phyloP scores from a whole-genome alignment of 2,888 invertebrate genomes.

The Drosophila incognita region DNA sequence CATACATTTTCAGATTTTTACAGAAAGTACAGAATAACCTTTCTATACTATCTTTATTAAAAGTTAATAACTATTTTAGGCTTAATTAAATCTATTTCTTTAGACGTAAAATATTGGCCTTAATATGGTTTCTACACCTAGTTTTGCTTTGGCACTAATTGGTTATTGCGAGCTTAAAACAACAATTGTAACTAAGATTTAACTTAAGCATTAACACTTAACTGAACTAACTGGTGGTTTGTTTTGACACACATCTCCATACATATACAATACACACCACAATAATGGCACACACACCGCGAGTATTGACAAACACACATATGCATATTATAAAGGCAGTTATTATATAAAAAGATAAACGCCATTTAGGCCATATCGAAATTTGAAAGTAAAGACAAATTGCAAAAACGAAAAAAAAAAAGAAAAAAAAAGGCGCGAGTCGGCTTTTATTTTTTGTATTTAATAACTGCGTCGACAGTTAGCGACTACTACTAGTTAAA shows the following conservation, averaged over 20 bases:
- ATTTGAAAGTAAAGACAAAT: constrained; percentile 61
- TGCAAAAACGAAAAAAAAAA: constrained; percentile 30
- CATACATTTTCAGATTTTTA: constrained; percentile 18
- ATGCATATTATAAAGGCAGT: constrained; percentile 39
- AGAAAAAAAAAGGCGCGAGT: constrained; percentile 24
- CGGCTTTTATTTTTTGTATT: constrained; percentile 42
- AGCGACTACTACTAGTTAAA: constrained; percentile 34
- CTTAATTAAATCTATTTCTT: neutral
- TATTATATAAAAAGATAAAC: constrained; percentile 62
- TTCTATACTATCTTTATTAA: too few relatives aligned
- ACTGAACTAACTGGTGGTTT: constrained; percentile 12
- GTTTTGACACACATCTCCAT: constrained; percentile 26
- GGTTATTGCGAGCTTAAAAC: neutral
- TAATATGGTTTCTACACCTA: neutral
- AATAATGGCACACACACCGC: constrained; percentile 10
- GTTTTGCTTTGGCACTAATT: neutral
- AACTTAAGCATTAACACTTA: constrained; percentile 12
- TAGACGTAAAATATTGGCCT: neutral
- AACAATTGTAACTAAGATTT: constrained; percentile 40
- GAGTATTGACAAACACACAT: constrained; percentile 22
- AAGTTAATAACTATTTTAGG: neutral
- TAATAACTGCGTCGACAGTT: constrained; percentile 57
- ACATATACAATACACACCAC: constrained; percentile 3
- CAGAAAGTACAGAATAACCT: neutral
- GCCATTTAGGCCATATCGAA: constrained; percentile 47